phyloP scores from a whole-genome alignment of 2,113 vertebrate genomes.

The Myxocyprinus asiaticus region DNA sequence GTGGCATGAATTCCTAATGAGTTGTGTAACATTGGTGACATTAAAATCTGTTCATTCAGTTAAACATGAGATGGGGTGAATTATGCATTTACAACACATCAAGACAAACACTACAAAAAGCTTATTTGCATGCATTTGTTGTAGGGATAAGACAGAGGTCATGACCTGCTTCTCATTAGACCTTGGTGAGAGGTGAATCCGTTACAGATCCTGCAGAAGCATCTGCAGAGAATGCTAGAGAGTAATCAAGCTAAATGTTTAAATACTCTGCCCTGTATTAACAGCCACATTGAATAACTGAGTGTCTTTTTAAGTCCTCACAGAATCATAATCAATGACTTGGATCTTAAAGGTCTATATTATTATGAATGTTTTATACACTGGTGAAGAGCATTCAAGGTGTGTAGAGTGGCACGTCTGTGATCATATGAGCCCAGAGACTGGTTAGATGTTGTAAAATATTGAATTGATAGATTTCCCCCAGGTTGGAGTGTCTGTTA shows the following conservation, averaged over 20 bases:
- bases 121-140: slow-evolving; percentile 56
- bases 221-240: slow-evolving; percentile 21
- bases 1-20: slow-evolving; percentile 58
- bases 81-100: slow-evolving; percentile 64
- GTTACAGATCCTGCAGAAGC: slow-evolving; percentile 37
- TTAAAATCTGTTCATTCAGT: slow-evolving; percentile 61
- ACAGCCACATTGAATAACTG: background rate
- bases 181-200: slow-evolving; percentile 1
- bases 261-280: slow-evolving; percentile 1
- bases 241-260: slow-evolving; percentile 28
- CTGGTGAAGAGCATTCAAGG: background rate
- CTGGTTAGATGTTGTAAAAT: slow-evolving; percentile 14
- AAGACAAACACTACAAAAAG: slow-evolving; percentile 61
- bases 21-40: slow-evolving; percentile 64
- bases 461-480: slow-evolving; percentile 5
- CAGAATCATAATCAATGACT: background rate
- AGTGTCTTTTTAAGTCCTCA: background rate
- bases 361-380: background rate
- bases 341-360: slow-evolving; percentile 24
- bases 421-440: slow-evolving; percentile 10
- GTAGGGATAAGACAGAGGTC: slow-evolving; percentile 37
- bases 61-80: slow-evolving; percentile 54
- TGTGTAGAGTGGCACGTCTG: slow-evolving; percentile 20
- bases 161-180: slow-evolving; percentile 57
- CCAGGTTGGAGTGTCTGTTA: slow-evolving; percentile 42